Base-by-base conservation (phyloP, 2,888 invertebrate genomes). In the Omphaloscelis lunosa region DNA sequence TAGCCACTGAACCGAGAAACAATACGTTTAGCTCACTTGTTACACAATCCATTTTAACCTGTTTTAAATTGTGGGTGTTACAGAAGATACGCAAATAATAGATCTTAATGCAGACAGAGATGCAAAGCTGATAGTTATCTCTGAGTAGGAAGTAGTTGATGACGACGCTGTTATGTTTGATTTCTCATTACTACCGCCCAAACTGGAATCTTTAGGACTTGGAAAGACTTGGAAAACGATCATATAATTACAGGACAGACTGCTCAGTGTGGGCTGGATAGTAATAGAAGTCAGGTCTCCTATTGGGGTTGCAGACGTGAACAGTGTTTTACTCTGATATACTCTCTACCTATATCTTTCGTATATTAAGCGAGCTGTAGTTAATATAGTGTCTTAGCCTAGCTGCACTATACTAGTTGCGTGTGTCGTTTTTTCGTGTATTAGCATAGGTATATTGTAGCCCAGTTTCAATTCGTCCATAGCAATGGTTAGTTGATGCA, bases 1-100 rank as follows among this genome's bases (percentile, higher is more conserved):
- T 99, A 96, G 99, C 99, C 99, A 99, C 99, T 99, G 98, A 97
- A 97, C 95, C 96, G 95, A 96, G 94, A 96, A 96, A 96, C 90
- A 96, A 95, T 90, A 93, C 83, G 87, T 91, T 96, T 93, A 93
- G 87, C 91, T 93, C 90, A 91, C 85, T 90, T 88, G 90, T 92
- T 83, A 85, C 59, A 86, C 78, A 85, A 75, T 74, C 89, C 91
- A 89, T 90, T 92, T 91, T 92, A 90, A 92, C 92, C 93, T 92
- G 92, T 76, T 87, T 89, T 89, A 89, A 81, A 81, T 88, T 87
- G 85, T 89, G 91, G 92, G 90, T 89, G 82, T 90, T 89, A 91
- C 80, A 91, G 84, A 89, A 90, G 91, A 88, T 91, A 91, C 91
- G 94, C 91, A 93, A 92, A 93, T 91, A 85, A 93, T 91, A 91